Percentiles rank a stretch among this genome's conserved stretches.
Evolutionary conservation across 2,113 vertebrate species (phyloP).

Genomic region (Alectura lathami): DNA sequence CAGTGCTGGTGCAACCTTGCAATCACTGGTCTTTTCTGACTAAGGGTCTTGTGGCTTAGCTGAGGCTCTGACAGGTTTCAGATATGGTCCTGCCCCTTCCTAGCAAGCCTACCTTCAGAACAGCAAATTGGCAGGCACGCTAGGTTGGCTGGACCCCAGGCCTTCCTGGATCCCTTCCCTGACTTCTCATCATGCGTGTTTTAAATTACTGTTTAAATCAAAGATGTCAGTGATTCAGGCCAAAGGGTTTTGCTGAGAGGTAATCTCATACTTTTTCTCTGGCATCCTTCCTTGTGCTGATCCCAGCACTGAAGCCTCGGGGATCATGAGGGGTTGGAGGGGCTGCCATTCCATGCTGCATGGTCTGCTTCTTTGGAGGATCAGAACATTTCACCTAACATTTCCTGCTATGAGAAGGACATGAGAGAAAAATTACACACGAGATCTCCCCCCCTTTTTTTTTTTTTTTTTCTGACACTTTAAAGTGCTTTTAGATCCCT

Average conservation of each 20-base stretch:
- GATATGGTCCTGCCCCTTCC: conserved; percentile 25
- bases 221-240: conserved; percentile 68
- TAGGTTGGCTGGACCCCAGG: conserved; percentile 61
- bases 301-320: conserved; percentile 19
- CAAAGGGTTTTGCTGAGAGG: conserved; percentile 67
- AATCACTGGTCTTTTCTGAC: neutral
- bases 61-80: conserved; percentile 19
- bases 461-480: accelerated
- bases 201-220: conserved; percentile 72
- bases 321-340: conserved; percentile 6
- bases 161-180: conserved; percentile 63
- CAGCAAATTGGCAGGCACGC: conserved; percentile 39
- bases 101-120: conserved; percentile 41
- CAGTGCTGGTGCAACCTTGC: neutral
- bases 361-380: neutral
- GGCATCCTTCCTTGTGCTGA: conserved; percentile 44
- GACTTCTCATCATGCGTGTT: conserved; percentile 67
- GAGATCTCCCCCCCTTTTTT: neutral
- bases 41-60: neutral
- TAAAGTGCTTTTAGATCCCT: neutral
- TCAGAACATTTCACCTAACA: neutral
- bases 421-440: neutral
- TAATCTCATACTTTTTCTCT: conserved; percentile 61
- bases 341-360: neutral
- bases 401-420: neutral